A percentile compares a stretch with the other conserved stretches of the same genome.
phyloP scores from a whole-genome alignment of 2,797 vertebrate species.

The Dromococcyx pavoninus region DNA sequence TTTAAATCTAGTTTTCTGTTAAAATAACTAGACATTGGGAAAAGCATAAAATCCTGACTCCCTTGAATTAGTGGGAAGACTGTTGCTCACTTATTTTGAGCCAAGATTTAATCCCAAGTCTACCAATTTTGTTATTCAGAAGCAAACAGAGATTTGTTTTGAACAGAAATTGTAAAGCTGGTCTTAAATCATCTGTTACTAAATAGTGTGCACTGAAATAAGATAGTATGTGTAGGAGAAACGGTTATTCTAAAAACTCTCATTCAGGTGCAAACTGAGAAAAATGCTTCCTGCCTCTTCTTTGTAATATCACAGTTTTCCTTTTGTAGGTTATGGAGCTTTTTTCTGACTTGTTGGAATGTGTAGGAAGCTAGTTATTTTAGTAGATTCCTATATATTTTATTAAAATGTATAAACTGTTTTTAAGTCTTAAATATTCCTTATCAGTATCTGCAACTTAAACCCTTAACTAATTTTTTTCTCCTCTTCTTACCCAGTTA shows the following conservation, averaged over 20 bases:
- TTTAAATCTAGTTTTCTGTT: not conserved
- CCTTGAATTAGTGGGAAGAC: not conserved
- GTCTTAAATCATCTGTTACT: not conserved
- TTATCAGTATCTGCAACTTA: not conserved
- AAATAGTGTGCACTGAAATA: not conserved
- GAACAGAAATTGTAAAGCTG: not conserved
- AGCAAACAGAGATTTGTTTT: not conserved
- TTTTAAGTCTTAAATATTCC: not conserved
- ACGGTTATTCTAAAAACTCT: not conserved
- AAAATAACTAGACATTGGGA: not conserved
- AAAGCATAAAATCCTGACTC: not conserved
- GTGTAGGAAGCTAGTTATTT: not conserved
- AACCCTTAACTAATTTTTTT: not conserved
- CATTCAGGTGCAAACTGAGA: not conserved
- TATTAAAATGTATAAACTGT: not conserved
- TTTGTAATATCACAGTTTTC: not conserved
- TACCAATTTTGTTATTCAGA: not conserved
- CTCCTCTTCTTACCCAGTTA: slow-evolving; percentile 76
- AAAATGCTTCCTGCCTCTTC: not conserved
- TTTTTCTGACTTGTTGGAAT: not conserved
- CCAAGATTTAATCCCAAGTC: not conserved
- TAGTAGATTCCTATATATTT: not conserved
- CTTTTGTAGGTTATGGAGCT: not conserved
- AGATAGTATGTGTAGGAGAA: not conserved
- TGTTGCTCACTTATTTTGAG: not conserved